Conservation (phyloP, 1,140 invertebrate genomes). For the Drosophila nigromelanica region DNA sequence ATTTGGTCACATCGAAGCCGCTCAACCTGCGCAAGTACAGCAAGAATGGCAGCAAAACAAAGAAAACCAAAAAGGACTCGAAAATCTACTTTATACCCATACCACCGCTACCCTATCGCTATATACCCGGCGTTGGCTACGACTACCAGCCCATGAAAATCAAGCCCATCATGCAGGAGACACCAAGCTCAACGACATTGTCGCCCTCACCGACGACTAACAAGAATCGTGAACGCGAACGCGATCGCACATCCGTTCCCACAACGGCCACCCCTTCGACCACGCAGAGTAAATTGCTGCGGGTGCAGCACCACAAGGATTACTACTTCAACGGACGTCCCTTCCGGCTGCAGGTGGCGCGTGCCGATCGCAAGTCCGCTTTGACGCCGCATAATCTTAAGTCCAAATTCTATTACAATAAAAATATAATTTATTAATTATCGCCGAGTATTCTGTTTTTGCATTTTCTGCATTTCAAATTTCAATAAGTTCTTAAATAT, state of each 20-base stretch:
- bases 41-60: slow-evolving; percentile 68
- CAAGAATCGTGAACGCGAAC: neutral
- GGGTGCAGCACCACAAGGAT: slow-evolving; percentile 67
- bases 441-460: neutral
- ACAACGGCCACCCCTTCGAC: slow-evolving; percentile 22
- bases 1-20: slow-evolving; percentile 76
- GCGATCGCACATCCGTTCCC: neutral
- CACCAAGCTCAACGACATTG: slow-evolving; percentile 18
- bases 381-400: slow-evolving; percentile 74
- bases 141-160: slow-evolving; percentile 82
- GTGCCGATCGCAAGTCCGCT: slow-evolving; percentile 57
- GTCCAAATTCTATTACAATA: slow-evolving; percentile 80
- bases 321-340: slow-evolving; percentile 81
- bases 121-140: slow-evolving; percentile 75
- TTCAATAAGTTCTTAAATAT: neutral
- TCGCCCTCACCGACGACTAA: neutral
- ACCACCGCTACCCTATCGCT: slow-evolving; percentile 77
- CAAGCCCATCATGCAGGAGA: slow-evolving; percentile 60
- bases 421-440: slow-evolving; percentile 83
- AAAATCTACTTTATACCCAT: slow-evolving; percentile 83
- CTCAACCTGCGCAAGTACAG: slow-evolving; percentile 72
- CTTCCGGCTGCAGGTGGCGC: slow-evolving; percentile 75
- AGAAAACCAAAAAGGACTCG: slow-evolving; percentile 82
- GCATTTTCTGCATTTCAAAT: neutral
- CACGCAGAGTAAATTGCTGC: slow-evolving; percentile 57